Evolutionary conservation across 1,140 invertebrate species (phyloP).

Genomic region (Meteorus sp.): DNA sequence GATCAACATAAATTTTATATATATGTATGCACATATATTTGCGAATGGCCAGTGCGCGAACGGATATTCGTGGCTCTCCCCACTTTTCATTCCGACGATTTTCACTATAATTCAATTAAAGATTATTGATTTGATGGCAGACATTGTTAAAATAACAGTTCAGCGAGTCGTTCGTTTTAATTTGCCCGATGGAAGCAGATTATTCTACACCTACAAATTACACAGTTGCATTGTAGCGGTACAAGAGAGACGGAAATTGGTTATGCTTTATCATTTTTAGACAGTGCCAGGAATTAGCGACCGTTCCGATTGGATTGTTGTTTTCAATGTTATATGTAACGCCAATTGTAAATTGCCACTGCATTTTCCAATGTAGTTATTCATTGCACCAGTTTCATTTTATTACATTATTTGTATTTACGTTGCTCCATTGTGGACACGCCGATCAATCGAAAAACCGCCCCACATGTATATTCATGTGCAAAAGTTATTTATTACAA

Average conservation of each 20-base stretch:
- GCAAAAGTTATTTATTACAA: no score
- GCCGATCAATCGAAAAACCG: neutral
- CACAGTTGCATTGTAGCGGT: neutral
- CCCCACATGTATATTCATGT: no score
- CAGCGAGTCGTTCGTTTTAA: slow-evolving; percentile 39
- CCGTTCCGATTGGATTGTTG: slow-evolving; percentile 28
- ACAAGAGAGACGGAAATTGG: slow-evolving; percentile 8
- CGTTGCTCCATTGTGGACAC: neutral
- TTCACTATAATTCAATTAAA: slow-evolving; percentile 29
- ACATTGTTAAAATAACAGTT: slow-evolving; percentile 40
- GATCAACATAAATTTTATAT: slow-evolving; percentile 16
- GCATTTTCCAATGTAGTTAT: neutral
- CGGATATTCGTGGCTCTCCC: slow-evolving; percentile 11
- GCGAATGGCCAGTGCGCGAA: neutral
- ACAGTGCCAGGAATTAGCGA: slow-evolving; percentile 29
- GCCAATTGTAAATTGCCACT: neutral
- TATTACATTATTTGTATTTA: neutral
- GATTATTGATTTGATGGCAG: slow-evolving; percentile 36
- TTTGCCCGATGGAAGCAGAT: slow-evolving; percentile 36
- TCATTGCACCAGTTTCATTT: neutral
- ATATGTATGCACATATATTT: slow-evolving; percentile 5
- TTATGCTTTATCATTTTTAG: slow-evolving; percentile 30
- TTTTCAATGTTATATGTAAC: slow-evolving; percentile 24
- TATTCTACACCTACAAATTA: slow-evolving; percentile 32
- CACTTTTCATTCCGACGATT: slow-evolving; percentile 11